These are phyloP conservation scores for Lacanobia wlatinum DNA, from an alignment of 2,888 invertebrate genomes.

Conservation along the genomic window DNA sequence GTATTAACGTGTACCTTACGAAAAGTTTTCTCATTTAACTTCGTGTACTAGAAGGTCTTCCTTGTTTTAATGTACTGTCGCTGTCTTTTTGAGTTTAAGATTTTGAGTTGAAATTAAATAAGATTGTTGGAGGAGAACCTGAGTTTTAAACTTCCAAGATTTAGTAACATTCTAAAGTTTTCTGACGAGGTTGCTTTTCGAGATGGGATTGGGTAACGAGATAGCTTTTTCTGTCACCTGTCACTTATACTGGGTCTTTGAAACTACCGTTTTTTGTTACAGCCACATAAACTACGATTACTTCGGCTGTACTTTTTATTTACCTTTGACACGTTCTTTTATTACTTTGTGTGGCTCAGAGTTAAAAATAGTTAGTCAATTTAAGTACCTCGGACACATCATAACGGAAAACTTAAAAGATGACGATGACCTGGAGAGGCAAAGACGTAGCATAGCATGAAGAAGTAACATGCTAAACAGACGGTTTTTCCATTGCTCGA, in stretches of 20 bases:
- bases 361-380: too few relatives aligned
- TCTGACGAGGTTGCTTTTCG: background rate
- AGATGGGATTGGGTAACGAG: background rate
- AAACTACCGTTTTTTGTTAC: too few relatives aligned
- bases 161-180: background rate
- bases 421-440: too few relatives aligned
- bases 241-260: background rate
- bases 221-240: background rate
- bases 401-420: too few relatives aligned
- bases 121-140: background rate
- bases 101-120: constrained; percentile 14
- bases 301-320: too few relatives aligned
- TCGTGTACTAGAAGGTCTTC: constrained; percentile 17
- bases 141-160: background rate
- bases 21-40: constrained; percentile 61
- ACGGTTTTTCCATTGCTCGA: too few relatives aligned
- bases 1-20: constrained; percentile 35
- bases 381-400: too few relatives aligned
- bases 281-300: too few relatives aligned
- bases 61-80: constrained; percentile 27
- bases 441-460: too few relatives aligned
- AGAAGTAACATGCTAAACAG: too few relatives aligned
- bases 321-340: too few relatives aligned
- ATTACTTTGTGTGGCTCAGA: too few relatives aligned
- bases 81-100: constrained; percentile 22